Base-by-base conservation (phyloP, 2,797 vertebrate genomes). In the Crypturellus tataupa region DNA sequence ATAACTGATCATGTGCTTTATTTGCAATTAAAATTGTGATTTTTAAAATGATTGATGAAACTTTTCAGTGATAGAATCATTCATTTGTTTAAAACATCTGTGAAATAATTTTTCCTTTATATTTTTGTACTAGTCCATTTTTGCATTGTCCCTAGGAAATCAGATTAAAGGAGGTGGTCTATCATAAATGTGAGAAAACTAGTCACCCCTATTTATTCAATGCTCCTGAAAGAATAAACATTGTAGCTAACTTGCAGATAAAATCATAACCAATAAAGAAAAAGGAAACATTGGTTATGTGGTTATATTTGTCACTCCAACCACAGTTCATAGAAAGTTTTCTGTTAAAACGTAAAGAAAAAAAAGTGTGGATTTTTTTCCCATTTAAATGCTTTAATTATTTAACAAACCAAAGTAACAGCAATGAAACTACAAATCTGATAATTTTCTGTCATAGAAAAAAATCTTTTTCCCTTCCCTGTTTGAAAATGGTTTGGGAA, bases 191-290 rank as follows among this genome's bases (percentile, higher is more conserved):
- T 9, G 46, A 76, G 65, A 87, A 80, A 65, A 3, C 27, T 71
- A 65, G 72, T n/a, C 63, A 67, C 42, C 55, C 63, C 73, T 94
- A 40, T 46, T 75, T 89, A 93, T 90, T 68, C 42, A 60, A 27
- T 69, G 37, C 18, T 71, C 51, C 69, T 90, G 90, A 93, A 93
- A 83, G 90, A 85, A 63, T 71, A 56, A 81, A 69, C 47, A 47
- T 33, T 69, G 25, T 49, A 69, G 53, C 46, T 87, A 92, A 82
- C 72, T 92, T 77, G 92, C 37, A 76, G 49, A 58, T 1, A 65
- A 62, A 92, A 83, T 13, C 51, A 27, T 12, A 80, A 29, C 23
- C 11, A 55, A 72, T 80, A 69, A 83, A 77, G 35, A 68, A 80
- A 55, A 93, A 60, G 20, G 47, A 85, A 89, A 63, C 23, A 46